Base-by-base conservation (phyloP, 2,113 vertebrate genomes). In the Motacilla alba region DNA sequence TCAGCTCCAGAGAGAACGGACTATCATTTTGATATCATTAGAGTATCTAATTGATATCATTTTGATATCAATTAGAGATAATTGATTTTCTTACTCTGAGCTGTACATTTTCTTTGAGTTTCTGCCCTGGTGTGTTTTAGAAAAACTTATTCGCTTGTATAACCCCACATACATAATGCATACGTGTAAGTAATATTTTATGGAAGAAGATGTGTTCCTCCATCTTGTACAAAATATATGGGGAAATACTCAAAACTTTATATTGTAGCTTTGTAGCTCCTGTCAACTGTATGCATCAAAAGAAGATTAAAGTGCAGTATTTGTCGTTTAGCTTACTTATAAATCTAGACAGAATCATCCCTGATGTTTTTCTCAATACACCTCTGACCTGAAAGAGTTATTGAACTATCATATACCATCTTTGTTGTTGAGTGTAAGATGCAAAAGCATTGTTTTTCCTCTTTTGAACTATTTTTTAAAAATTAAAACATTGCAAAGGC, bases 371-470 rank as follows among this genome's bases (percentile, higher is more conserved):
- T 96, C 92, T 97, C 94, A 97, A 95, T 95, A 93, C 74, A 96
- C 87, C 94, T 94, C 95, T 97, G 93, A 93, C 96, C 96, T 96
- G 93, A 96, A 97, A 97, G 94, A 82, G 73, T 39, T 96, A 95
- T 95, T 86, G 83, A 97, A 91, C 83, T 93, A 96, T 95, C 95
- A 85, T 87, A 91, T 82, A 77, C 52, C 63, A 94, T 68, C 96
- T 98, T 98, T 98, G 96, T 97, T 98, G 91, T 97, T 90, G 91
- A 95, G 77, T 90, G 69, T 84, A 95, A 96, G 94, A 97, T 97
- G 89, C 90, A 94, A 96, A 97, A 95, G 87, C 97, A 97, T 97
- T 97, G 86, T 70, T 95, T 98, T 96, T 86, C 83, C 88, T 95
- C 96, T 97, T 98, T 98, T 98, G 95, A 98, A 97, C 94, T 95